Evolutionary conservation across 2,888 invertebrate species (phyloP), one percentile per base, ranked within the genome.

Genomic region (Eulithis testata): DNA sequence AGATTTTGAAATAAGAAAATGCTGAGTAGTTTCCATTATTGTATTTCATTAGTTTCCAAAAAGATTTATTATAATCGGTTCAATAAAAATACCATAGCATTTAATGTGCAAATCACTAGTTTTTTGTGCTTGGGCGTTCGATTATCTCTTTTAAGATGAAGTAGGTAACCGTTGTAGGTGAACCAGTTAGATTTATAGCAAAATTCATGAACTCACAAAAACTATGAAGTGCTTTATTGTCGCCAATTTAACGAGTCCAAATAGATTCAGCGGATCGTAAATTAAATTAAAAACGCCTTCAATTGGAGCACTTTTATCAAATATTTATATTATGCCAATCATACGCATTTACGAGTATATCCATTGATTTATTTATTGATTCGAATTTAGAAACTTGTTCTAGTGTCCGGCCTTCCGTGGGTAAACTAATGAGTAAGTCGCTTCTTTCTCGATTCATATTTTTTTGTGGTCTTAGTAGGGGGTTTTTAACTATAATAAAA

Each of bases 251-350:
- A 72, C 66, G 60, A 77, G 69, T 69, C 72, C 56, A 72, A 76
- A 76, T 74, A 72, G 65, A 77, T 75, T 73, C 68, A 72, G 64
- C 37, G 65, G 66, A 71, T 78, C 78, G 71, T 81, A 82, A 82
- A 82, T 82, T 57, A 74, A 63, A 58, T 58, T 50, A 78, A 77
- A 76, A 77, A 72, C 60, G 45, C 40, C 43, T 43, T 36, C 66
- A 80, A 79, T 66, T 80, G 62, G 78, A 81, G 76, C 78, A 77
- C 65, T 81, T 82, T 82, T 83, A 76, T 82, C 80, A 79, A 80
- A 80, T 80, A 79, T 81, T 82, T 79, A 80, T 81, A 79, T 76
- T 78, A 79, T 74, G 79, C 75, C 78, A 80, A 81, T 82, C 79
- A 81, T 80, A 77, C 74, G 75, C 74, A 65, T 80, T 82, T 82